These are phyloP conservation scores for Habrosyne pyritoides DNA, from an alignment of 2,888 invertebrate species.

Conservation along the genomic window DNA sequence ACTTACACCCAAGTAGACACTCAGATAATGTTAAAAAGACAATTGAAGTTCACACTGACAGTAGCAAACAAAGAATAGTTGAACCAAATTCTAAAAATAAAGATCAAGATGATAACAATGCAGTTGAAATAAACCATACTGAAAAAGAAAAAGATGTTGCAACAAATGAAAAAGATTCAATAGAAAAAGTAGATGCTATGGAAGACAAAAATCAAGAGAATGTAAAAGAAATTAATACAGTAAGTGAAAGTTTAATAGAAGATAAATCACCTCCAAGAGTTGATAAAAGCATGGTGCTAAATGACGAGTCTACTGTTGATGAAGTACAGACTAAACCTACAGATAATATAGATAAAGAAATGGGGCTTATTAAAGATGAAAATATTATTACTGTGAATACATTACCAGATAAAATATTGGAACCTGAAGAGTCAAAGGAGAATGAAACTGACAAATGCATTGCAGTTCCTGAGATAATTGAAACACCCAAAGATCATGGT, in stretches of 20 bases:
- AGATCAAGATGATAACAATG: conserved; percentile 17
- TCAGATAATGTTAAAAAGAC: conserved; percentile 75
- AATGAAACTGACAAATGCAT: conserved; percentile 15
- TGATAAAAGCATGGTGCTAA: not conserved
- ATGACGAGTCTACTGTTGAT: not conserved
- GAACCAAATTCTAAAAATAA: conserved; percentile 33
- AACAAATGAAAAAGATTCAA: conserved; percentile 7
- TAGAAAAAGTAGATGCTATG: not conserved
- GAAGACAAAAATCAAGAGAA: conserved; percentile 8
- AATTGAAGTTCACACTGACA: conserved; percentile 76
- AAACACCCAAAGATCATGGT: not conserved
- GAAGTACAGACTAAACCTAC: conserved; percentile 22
- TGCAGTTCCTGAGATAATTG: conserved; percentile 3
- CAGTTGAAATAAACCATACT: conserved; percentile 2
- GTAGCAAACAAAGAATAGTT: conserved; percentile 48
- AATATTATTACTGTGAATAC: conserved; percentile 7
- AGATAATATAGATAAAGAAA: conserved; percentile 21
- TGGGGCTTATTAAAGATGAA: conserved; percentile 21
- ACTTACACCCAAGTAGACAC: conserved; percentile 71
- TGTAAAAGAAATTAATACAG: conserved; percentile 8
- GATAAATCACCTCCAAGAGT: not conserved
- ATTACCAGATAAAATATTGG: conserved; percentile 10
- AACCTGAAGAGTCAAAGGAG: conserved; percentile 15
- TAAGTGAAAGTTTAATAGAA: not conserved
- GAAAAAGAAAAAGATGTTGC: conserved; percentile 10